A percentile compares a stretch with the other conserved stretches of the same genome.
Conservation (phyloP, 2,888 invertebrate species). For the Leistus spinibarbis region DNA sequence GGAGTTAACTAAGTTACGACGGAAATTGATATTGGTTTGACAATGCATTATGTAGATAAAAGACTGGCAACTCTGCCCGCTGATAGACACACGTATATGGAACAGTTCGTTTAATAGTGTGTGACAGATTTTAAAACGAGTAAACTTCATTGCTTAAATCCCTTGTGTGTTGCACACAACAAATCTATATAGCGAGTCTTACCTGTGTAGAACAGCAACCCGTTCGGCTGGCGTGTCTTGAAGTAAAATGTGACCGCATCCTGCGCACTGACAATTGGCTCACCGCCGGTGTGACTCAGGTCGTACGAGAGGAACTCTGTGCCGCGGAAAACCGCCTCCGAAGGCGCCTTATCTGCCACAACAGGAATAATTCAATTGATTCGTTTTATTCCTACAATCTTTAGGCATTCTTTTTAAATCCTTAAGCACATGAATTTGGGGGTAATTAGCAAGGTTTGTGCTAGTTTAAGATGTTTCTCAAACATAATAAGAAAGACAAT, state of each 20-base stretch:
- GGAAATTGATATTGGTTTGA: slow-evolving; percentile 21
- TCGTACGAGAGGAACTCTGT: slow-evolving; percentile 92
- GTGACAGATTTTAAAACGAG: neutral
- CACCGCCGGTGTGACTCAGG: slow-evolving; percentile 82
- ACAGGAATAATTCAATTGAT: too few species aligned
- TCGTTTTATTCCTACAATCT: too few species aligned
- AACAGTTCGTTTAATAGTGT: neutral
- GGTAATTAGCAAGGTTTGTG: too few species aligned
- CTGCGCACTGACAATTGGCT: slow-evolving; percentile 87
- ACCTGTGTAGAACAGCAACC: slow-evolving; percentile 93
- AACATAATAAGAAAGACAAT: neutral
- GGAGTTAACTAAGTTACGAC: slow-evolving; percentile 13
- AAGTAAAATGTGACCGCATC: slow-evolving; percentile 91
- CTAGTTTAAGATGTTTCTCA: too few species aligned
- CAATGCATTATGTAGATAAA: slow-evolving; percentile 26
- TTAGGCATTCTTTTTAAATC: too few species aligned
- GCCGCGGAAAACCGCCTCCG: slow-evolving; percentile 92
- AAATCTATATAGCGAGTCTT: slow-evolving; percentile 47
- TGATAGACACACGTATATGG: neutral
- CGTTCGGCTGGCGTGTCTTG: slow-evolving; percentile 89
- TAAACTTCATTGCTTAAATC: neutral
- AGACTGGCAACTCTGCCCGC: neutral
- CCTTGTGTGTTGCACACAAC: neutral
- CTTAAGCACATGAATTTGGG: too few species aligned
- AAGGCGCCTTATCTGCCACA: slow-evolving; percentile 86